phyloP scores from a whole-genome alignment of 2,113 vertebrate species.

The Ariopsis seemanni region DNA sequence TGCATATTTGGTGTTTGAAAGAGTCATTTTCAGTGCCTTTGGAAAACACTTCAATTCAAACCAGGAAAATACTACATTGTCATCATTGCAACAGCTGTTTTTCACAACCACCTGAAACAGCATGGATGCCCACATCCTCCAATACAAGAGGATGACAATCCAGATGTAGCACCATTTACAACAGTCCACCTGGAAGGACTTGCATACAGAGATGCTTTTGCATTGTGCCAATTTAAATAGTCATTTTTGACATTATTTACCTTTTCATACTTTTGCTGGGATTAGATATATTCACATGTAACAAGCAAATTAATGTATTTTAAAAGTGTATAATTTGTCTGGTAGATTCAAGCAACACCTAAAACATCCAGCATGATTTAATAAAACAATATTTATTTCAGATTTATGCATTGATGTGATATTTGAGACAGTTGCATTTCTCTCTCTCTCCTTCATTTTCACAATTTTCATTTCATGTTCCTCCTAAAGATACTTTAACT shows the following conservation, averaged over 20 bases:
- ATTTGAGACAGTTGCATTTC: constrained; percentile 7
- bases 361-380: background rate
- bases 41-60: constrained; percentile 8
- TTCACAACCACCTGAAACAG: constrained; percentile 25
- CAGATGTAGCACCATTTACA: no score
- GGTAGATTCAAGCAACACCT: constrained; percentile 4
- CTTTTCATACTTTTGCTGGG: background rate
- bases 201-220: constrained; percentile 7
- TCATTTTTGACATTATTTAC: no score
- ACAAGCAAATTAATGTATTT: background rate
- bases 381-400: constrained; percentile 20
- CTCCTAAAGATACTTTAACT: constrained; percentile 28
- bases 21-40: constrained; percentile 38
- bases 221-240: no score
- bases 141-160: constrained; percentile 7
- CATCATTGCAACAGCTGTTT: constrained; percentile 27
- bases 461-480: constrained; percentile 28
- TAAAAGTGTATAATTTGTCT: constrained; percentile 20
- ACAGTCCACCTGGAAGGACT: constrained; percentile 15
- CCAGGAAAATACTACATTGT: constrained; percentile 31
- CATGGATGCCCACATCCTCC: constrained; percentile 29
- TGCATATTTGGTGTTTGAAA: constrained; percentile 41
- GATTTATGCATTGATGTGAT: background rate
- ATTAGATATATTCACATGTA: constrained; percentile 3
- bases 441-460: constrained; percentile 1